Evolutionary conservation across 2,888 invertebrate species (phyloP), one percentile per base, ranked within the genome.

Genomic region (Branchinecta sandiegonensis): DNA sequence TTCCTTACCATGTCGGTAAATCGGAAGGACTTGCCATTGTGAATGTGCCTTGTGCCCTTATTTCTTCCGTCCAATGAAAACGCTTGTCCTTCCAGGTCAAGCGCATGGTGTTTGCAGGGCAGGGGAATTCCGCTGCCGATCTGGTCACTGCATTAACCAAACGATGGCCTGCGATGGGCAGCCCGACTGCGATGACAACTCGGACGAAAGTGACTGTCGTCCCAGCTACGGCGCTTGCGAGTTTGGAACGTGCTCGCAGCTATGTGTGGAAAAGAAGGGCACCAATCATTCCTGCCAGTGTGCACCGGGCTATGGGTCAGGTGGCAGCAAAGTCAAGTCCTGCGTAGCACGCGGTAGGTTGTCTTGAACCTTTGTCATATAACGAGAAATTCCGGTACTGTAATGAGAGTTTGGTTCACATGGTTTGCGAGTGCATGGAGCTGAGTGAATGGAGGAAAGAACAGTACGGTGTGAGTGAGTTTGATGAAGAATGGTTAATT

Each of bases 201-300:
- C 87, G 0, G 91, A 92, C 76, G 92, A 92, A 77, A 80, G 83
- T n/a, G 72, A 71, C 17, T 69, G 69, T 47, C 66, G 66, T n/a
- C 67, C 47, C 67, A 70, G 70, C 23, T 69, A 68, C 69, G 72
- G 71, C 1, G 71, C 76, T 67, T 89, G 89, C 76, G 79, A 81
- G 68, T 89, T 88, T 82, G 84, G 85, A 66, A 81, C 84, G 6
- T 92, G 92, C 76, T 85, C 90, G 23, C 91, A 92, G 77, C 80
- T 86, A 68, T 90, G 90, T 75, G 81, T 86, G 23, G 82, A 82
- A 70, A 83, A 83, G 72, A 83, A 83, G 72, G 80, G 80, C 67
- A 74, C 71, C 66, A 77, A 77, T 69, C 78, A 77, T 69, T 76
- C 76, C 47, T 85, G 83, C 76, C 86, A 86, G 74, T 89, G 89